Percentiles rank a stretch among this genome's conserved stretches.
phyloP scores from a whole-genome alignment of 2,113 vertebrate species.

The Ophthalmolycus amberensis region DNA sequence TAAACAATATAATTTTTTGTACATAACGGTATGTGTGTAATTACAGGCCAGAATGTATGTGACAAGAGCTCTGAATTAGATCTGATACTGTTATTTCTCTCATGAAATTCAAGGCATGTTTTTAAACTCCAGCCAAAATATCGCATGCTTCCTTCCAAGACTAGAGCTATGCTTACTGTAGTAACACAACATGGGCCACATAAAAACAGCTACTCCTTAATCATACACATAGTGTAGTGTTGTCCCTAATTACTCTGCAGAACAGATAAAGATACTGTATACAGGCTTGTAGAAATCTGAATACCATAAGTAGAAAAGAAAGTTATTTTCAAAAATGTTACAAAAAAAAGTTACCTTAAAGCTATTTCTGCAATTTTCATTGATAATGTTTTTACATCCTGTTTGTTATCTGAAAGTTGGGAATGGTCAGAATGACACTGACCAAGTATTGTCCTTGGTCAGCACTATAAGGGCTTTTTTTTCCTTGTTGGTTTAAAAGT shows the following conservation, averaged over 20 bases:
- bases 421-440: neutral
- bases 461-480: neutral
- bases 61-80: slow-evolving; percentile 21
- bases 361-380: neutral
- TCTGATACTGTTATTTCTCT: neutral
- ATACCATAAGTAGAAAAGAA: neutral
- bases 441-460: neutral
- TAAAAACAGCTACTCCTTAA: neutral
- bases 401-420: neutral
- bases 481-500: neutral
- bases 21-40: neutral
- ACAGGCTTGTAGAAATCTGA: neutral
- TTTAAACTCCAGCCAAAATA: slow-evolving; percentile 14
- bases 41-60: neutral
- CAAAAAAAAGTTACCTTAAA: neutral
- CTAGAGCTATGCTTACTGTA: neutral
- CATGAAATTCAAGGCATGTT: neutral
- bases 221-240: neutral
- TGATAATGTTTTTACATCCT: neutral
- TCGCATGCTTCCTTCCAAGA: neutral
- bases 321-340: neutral
- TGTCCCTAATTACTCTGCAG: slow-evolving; percentile 10
- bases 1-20: neutral
- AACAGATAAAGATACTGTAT: neutral
- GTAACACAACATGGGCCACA: slow-evolving; percentile 13